phyloP scores from a whole-genome alignment of 2,888 invertebrate species.

The Ctenicera cuprea region DNA sequence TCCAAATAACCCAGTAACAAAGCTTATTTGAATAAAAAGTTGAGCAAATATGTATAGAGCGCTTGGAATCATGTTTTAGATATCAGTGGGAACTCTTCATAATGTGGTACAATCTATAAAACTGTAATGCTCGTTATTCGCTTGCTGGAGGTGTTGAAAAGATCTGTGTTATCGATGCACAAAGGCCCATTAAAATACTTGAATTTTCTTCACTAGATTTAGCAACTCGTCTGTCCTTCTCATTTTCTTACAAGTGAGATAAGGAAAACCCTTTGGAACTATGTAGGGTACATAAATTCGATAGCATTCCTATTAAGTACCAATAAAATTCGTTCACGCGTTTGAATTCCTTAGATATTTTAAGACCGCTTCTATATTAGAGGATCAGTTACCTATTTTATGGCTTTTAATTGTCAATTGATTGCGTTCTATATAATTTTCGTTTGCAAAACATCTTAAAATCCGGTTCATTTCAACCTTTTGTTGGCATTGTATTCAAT shows the following conservation, averaged over 20 bases:
- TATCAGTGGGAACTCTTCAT: too few species aligned
- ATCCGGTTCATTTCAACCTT: too few species aligned
- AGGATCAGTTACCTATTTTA: conserved; percentile 46
- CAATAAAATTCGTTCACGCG: conserved; percentile 46
- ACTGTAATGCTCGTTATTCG: too few species aligned
- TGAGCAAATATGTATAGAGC: too few species aligned
- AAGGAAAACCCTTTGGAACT: background rate
- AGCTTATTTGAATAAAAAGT: too few species aligned
- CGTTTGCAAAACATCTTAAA: too few species aligned
- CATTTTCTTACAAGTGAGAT: background rate
- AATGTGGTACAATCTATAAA: too few species aligned
- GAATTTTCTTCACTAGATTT: background rate
- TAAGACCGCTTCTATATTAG: conserved; percentile 39
- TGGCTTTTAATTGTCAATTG: conserved; percentile 4
- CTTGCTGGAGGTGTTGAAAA: too few species aligned
- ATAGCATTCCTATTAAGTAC: conserved; percentile 44
- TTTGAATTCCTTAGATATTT: conserved; percentile 52
- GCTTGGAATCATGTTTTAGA: too few species aligned
- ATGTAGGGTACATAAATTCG: background rate
- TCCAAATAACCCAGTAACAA: too few species aligned
- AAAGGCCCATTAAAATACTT: conserved; percentile 4
- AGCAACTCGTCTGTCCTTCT: background rate
- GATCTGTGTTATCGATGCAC: conserved; percentile 18
- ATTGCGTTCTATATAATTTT: too few species aligned
- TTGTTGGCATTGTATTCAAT: too few species aligned